Conservation (phyloP, 2,888 invertebrate species). For the Leucophenga maculata region DNA sequence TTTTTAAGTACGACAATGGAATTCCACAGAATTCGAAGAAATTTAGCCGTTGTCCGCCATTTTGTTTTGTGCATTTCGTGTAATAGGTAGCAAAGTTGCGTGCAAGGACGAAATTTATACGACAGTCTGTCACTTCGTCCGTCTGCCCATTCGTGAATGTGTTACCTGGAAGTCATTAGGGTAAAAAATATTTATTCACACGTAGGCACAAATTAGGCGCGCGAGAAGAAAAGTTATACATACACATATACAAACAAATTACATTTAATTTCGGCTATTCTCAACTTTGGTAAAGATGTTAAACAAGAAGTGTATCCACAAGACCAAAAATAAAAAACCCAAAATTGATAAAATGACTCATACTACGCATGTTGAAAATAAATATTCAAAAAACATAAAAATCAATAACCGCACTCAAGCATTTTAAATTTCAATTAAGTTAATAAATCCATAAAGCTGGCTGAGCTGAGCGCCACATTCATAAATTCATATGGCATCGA, state of each 20-base stretch:
- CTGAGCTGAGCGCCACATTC: constrained; percentile 48
- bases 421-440: constrained; percentile 58
- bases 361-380: not conserved
- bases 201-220: not conserved
- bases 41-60: constrained; percentile 30
- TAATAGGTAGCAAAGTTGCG: constrained; percentile 39
- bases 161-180: constrained; percentile 65
- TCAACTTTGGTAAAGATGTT: too few species aligned
- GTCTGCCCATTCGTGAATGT: constrained; percentile 23
- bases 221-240: not conserved
- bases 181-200: constrained; percentile 13
- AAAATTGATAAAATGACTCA: constrained; percentile 5
- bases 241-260: not conserved
- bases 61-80: constrained; percentile 36
- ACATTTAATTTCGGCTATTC: too few species aligned
- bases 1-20: not conserved
- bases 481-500: constrained; percentile 30
- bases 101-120: constrained; percentile 27
- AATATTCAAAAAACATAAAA: not conserved
- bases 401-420: constrained; percentile 14
- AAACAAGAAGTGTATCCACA: too few species aligned
- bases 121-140: too few species aligned
- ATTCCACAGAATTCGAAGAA: not conserved
- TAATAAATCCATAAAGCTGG: constrained; percentile 60
- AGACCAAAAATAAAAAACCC: not conserved